Conservation (phyloP, 1,140 invertebrate genomes). For the Drosophila mojavensis region DNA sequence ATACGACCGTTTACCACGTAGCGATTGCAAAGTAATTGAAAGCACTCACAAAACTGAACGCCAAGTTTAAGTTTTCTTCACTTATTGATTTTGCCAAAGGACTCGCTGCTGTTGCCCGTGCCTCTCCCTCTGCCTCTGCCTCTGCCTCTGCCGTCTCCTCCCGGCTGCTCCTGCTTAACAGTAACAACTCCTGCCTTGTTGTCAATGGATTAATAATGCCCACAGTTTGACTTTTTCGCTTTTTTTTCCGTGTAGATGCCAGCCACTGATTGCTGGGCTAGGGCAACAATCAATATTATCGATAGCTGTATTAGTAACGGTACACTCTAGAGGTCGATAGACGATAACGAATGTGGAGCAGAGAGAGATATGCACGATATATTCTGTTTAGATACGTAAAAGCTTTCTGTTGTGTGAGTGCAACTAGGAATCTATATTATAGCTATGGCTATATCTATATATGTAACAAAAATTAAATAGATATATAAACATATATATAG, state of each 20-base stretch:
- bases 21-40: slow-evolving; percentile 51
- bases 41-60: slow-evolving; percentile 35
- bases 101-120: background rate
- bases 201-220: slow-evolving; percentile 27
- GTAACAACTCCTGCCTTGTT: background rate
- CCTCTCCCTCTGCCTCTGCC: background rate
- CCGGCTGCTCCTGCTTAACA: no score
- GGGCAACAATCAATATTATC: slow-evolving; percentile 16
- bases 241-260: background rate
- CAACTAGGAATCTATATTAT: no score
- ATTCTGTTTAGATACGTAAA: no score
- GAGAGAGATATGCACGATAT: background rate
- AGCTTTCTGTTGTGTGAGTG: no score
- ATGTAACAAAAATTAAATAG: no score
- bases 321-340: background rate
- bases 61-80: slow-evolving; percentile 34
- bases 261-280: background rate
- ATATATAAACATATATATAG: no score
- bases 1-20: background rate
- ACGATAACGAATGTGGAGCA: background rate
- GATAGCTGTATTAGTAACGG: slow-evolving; percentile 5
- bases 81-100: slow-evolving; percentile 40
- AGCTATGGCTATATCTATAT: no score
- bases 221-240: slow-evolving; percentile 4
- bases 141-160: background rate